Conservation (phyloP, 2,797 vertebrate genomes). For the Sebastes taczanowskii region DNA sequence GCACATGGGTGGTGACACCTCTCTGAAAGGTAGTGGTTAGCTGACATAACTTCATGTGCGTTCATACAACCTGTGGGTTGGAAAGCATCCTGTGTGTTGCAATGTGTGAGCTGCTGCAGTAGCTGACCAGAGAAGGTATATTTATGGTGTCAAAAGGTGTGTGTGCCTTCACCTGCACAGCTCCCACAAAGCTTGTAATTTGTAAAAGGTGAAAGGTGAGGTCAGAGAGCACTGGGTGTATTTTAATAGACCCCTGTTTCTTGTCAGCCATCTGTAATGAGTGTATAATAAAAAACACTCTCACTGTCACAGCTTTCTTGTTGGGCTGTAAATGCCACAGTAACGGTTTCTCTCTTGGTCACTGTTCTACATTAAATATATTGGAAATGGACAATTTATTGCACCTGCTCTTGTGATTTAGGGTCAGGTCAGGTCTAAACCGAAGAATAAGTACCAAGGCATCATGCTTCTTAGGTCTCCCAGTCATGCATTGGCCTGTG, state of each 20-base stretch:
- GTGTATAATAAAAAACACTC: conserved; percentile 38
- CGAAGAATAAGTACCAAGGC: background rate
- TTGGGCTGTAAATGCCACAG: conserved; percentile 11
- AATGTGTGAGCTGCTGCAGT: conserved; percentile 9
- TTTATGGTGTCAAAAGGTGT: conserved; percentile 56
- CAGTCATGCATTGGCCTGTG: background rate
- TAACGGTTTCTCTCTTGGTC: background rate
- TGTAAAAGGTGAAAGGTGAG: conserved; percentile 56
- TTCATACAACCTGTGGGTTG: background rate
- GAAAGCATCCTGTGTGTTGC: conserved; percentile 3
- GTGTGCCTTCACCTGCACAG: conserved; percentile 39
- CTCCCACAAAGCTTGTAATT: conserved; percentile 55
- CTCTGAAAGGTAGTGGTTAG: background rate
- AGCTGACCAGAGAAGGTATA: conserved; percentile 41
- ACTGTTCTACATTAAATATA: background rate
- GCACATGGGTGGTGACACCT: background rate
- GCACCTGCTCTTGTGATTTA: background rate
- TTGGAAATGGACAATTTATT: background rate
- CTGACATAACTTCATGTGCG: background rate
- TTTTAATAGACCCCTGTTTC: conserved; percentile 20
- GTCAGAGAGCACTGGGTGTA: conserved; percentile 9
- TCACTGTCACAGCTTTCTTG: conserved; percentile 36
- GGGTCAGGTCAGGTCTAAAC: background rate
- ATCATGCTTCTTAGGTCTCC: background rate
- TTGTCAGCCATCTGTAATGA: conserved; percentile 33